Base-by-base conservation (phyloP, 2,797 vertebrate species). In the Synaphobranchus kaupii region DNA sequence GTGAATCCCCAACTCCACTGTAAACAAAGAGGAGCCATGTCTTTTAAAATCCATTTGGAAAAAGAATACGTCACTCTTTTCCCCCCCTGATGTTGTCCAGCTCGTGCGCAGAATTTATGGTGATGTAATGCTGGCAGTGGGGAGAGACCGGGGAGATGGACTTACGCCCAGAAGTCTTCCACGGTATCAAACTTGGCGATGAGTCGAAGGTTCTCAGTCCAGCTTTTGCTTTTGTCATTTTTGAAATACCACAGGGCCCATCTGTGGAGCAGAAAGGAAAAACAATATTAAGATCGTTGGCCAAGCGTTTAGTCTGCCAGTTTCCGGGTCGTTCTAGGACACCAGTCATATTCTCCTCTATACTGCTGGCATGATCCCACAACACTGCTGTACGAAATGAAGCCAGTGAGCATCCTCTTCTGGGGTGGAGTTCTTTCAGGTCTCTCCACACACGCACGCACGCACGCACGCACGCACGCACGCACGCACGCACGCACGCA, bases 171-270 rank as follows among this genome's bases (percentile, higher is more conserved):
- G 91, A 97, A 97, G 92, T 97, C 96, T 91, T 97, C 96, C 90
- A 97, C 96, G 84, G 96, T 97, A 92, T 96, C 96, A 94, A 97
- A 97, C 89, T 96, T 96, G 88, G 96, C 96, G 91, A 97, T 97
- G 89, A 97, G 95, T 92, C 96, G 95, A 90, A 97, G 84, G 88
- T 96, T 97, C 92, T 97, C 96, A 39, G 95, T 96, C 96, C 96
- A 97, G 92, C 94, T 95, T 96, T 97, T 97, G 94, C 92, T 97
- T 91, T 97, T 97, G 93, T 97, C 96, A 31, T 96, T 97, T 95
- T 97, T 97, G 94, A 97, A 97, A 95, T 97, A 97, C 96, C 96
- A 97, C 85, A 97, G 92, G 84, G 96, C 96, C 96, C 96, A 97
- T 92, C 96, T 97, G 91, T 88, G 87, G 2, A 88, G 1, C 71